Evolutionary conservation across 2,888 invertebrate genomes (phyloP).

Genomic region (Rhingia campestris): DNA sequence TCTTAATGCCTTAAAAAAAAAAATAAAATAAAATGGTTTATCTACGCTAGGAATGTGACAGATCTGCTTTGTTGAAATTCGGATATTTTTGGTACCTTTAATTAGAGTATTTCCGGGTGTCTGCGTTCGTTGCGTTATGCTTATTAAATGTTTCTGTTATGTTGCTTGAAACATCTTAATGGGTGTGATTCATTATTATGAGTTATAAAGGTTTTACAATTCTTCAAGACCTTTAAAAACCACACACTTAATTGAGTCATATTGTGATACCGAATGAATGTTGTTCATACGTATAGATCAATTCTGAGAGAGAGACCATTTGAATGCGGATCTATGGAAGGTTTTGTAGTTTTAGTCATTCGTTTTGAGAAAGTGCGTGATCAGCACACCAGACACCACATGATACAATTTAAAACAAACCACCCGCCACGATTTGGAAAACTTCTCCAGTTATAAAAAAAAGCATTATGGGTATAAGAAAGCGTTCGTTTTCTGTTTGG

Average conservation of each 20-base stretch:
- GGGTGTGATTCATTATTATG: slow-evolving; percentile 27
- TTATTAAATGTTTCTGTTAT: slow-evolving; percentile 15
- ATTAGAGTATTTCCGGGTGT: slow-evolving; percentile 38
- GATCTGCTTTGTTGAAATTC: slow-evolving; percentile 1
- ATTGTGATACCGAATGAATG: slow-evolving; percentile 9
- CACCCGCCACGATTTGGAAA: no score
- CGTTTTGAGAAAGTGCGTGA: not conserved
- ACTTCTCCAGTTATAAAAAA: no score
- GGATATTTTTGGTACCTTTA: not conserved
- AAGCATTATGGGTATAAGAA: no score
- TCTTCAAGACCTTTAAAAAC: slow-evolving; percentile 15
- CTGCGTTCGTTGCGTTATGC: slow-evolving; percentile 16
- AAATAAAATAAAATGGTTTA: not conserved
- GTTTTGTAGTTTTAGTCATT: slow-evolving; percentile 18
- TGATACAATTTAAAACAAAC: no score
- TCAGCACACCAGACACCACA: no score
- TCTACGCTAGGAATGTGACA: slow-evolving; percentile 24
- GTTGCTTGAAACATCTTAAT: not conserved
- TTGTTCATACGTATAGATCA: slow-evolving; percentile 8
- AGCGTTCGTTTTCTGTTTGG: no score
- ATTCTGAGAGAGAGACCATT: not conserved
- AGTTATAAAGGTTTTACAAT: not conserved
- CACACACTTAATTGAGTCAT: slow-evolving; percentile 42
- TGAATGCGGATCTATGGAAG: slow-evolving; percentile 17
- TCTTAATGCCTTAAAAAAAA: not conserved